Evolutionary conservation across 2,113 vertebrate species (phyloP).

Genomic region (Bubo bubo): DNA sequence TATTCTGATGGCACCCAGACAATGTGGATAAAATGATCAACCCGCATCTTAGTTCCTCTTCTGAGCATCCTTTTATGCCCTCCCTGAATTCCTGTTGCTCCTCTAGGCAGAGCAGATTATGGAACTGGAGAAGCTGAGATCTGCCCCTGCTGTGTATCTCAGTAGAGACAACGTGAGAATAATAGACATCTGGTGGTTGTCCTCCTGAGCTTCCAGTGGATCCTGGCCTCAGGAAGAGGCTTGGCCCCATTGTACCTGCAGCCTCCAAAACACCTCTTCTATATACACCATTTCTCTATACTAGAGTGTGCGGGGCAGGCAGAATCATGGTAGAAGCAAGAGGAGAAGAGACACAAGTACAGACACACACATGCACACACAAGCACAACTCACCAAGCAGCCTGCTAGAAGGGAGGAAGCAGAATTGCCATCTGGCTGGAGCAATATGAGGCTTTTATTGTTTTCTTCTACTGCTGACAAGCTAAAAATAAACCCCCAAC

Average conservation of each 20-base stretch:
- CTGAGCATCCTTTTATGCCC: not conserved
- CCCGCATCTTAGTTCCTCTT: not conserved
- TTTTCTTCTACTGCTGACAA: conserved; percentile 3
- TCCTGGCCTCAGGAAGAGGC: rapidly evolving
- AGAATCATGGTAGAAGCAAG: not conserved
- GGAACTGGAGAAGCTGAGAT: not conserved
- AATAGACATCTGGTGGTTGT: not conserved
- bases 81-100: not conserved
- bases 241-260: not conserved
- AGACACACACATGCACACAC: too few species aligned
- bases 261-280: not conserved
- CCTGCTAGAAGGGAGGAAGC: not conserved
- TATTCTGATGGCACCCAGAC: conserved; percentile 36
- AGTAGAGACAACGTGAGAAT: not conserved
- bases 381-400: not conserved
- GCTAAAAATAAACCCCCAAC: not conserved
- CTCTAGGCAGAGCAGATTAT: not conserved
- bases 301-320: not conserved
- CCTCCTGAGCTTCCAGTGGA: not conserved
- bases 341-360: not conserved
- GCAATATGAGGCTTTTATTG: not conserved
- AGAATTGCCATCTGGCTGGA: not conserved
- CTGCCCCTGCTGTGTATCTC: not conserved
- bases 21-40: not conserved
- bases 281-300: not conserved